Evolutionary conservation across 2,113 vertebrate genomes (phyloP).

Genomic region (Pelvicachromis taeniatus): DNA sequence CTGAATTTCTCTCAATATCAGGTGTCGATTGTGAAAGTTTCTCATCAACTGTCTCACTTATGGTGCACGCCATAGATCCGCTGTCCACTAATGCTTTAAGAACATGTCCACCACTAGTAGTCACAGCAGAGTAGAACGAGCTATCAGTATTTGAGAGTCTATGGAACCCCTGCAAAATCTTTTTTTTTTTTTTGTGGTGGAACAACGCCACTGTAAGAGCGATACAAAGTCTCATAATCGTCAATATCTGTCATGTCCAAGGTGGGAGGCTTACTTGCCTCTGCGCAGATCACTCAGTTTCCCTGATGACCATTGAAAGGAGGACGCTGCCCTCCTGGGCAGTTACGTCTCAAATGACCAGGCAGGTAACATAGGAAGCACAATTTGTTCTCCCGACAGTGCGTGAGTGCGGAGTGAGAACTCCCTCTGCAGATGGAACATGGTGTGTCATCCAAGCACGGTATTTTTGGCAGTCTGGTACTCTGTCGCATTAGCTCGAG

Average conservation of each 20-base stretch:
- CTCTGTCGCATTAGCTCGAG: neutral
- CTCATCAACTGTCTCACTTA: neutral
- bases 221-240: neutral
- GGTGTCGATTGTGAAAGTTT: neutral
- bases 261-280: neutral
- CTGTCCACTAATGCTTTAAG: conserved; percentile 39
- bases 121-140: too few relatives aligned
- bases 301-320: neutral
- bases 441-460: neutral
- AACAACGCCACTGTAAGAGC: neutral
- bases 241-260: neutral
- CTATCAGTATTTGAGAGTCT: neutral
- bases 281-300: conserved; percentile 16
- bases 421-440: neutral
- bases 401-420: neutral
- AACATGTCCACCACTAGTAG: neutral
- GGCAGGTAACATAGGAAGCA: conserved; percentile 15
- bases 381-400: neutral
- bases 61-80: neutral
- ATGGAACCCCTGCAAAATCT: neutral
- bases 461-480: neutral
- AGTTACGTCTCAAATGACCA: neutral
- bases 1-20: neutral
- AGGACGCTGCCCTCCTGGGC: neutral
- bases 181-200: neutral